phyloP scores from a whole-genome alignment of 2,797 vertebrate species.

The Alca torda region DNA sequence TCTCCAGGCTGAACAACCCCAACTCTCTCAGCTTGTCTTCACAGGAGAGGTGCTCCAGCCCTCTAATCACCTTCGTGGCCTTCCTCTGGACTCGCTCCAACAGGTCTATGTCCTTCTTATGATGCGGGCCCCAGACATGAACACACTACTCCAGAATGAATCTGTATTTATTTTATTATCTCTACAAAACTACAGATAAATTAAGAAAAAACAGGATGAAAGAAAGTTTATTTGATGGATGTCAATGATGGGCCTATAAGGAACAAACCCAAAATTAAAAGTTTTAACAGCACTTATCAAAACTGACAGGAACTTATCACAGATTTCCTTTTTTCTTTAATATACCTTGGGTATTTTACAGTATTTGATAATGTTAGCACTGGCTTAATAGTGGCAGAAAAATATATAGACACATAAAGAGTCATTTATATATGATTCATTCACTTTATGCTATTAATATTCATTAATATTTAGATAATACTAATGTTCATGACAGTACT shows the following conservation, averaged over 20 bases:
- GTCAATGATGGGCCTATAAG: not conserved
- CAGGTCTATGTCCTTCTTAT: no score
- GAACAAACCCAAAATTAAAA: not conserved
- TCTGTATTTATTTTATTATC: not conserved
- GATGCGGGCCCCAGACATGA: no score
- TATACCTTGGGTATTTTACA: not conserved
- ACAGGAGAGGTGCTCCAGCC: no score
- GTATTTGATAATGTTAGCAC: not conserved
- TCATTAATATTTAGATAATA: not conserved
- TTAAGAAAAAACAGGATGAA: not conserved
- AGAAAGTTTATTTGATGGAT: not conserved
- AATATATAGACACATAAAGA: not conserved
- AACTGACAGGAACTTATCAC: not conserved
- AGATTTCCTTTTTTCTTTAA: not conserved
- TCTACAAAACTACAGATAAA: not conserved
- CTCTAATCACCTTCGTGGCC: no score
- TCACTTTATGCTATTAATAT: not conserved
- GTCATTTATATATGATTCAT: not conserved
- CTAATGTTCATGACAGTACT: not conserved
- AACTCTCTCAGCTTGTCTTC: no score
- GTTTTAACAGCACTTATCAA: not conserved
- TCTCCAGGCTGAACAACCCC: no score
- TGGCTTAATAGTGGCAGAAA: not conserved
- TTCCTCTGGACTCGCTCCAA: no score
- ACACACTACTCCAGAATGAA: not conserved